Evolutionary conservation across 1,140 invertebrate genomes (phyloP).

Genomic region (honey bee (Apis mellifera)): Amel_HAv3.1 CM009931.2:11946001-11946500

Average conservation of each 20-base stretch:
- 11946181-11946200: not conserved
- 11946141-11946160: not conserved
- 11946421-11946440: slow-evolving; percentile 1
- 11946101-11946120: slow-evolving; percentile 27
- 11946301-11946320: too few species aligned
- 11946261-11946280: not conserved
- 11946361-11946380: too few species aligned
- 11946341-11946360: too few species aligned
- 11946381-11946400: not conserved
- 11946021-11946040: slow-evolving; percentile 17
- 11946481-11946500: not conserved
- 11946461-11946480: not conserved
- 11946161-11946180: slow-evolving; percentile 39
- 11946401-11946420: too few species aligned
- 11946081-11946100: slow-evolving; percentile 26
- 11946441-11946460: slow-evolving; percentile 5
- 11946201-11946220: not conserved
- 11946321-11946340: not conserved
- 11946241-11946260: not conserved
- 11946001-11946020: slow-evolving; percentile 5
- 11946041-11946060: slow-evolving; percentile 62
- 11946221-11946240: not conserved
- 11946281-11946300: not conserved
- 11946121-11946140: slow-evolving; percentile 10
- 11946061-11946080: slow-evolving; percentile 50